phyloP scores from a whole-genome alignment of 2,113 vertebrate genomes.

The Oreochromis spilurus region DNA sequence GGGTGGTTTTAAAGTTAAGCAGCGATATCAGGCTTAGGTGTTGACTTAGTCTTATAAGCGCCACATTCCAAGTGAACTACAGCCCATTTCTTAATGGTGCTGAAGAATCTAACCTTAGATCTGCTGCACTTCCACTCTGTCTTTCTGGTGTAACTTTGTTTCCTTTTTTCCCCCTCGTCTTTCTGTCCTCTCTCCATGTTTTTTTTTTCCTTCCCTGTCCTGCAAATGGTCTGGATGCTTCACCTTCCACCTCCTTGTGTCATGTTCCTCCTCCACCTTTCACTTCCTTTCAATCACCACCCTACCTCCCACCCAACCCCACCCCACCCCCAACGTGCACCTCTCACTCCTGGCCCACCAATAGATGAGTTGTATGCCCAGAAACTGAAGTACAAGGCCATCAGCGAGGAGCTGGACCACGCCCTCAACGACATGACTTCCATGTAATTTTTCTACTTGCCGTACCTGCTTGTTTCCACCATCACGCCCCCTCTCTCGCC shows the following conservation, averaged over 20 bases:
- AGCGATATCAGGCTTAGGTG: neutral
- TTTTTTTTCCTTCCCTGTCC: neutral
- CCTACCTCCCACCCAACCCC: neutral
- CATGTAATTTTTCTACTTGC: constrained; percentile 85
- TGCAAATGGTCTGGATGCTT: constrained; percentile 24
- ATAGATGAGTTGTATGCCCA: constrained; percentile 98
- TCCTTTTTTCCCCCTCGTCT: neutral
- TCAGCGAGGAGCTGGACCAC: constrained; percentile 99
- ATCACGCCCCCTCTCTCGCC: neutral
- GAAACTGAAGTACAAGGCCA: constrained; percentile 99
- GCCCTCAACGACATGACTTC: constrained; percentile 99
- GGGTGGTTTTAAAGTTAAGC: neutral
- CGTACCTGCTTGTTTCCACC: constrained; percentile 29
- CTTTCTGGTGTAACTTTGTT: constrained; percentile 47
- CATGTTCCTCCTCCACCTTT: constrained; percentile 50
- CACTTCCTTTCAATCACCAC: constrained; percentile 15
- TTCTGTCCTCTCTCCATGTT: constrained; percentile 13
- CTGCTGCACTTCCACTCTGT: constrained; percentile 16
- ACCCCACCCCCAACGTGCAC: neutral
- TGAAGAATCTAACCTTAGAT: neutral
- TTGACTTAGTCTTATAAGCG: neutral
- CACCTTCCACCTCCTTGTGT: constrained; percentile 40
- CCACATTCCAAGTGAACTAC: neutral
- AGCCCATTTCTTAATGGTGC: neutral
- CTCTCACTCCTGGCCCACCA: constrained; percentile 14